Percentiles rank a stretch among this genome's conserved stretches.
phyloP scores from a whole-genome alignment of 2,888 invertebrate genomes.

The Epistrophe grossulariae region DNA sequence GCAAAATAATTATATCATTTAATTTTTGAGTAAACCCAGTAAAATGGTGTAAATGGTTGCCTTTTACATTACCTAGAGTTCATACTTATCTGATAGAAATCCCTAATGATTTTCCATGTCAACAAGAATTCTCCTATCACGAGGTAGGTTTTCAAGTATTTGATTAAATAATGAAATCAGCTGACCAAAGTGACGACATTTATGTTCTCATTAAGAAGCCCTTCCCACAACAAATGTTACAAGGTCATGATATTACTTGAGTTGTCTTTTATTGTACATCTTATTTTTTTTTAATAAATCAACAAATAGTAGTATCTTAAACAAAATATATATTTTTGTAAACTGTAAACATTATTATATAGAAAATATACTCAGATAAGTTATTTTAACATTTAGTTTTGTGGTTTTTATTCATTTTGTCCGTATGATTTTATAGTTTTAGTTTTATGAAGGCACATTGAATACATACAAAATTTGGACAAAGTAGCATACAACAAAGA shows the following conservation, averaged over 20 bases:
- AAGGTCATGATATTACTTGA: neutral
- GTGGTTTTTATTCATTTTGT: conserved; percentile 37
- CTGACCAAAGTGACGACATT: conserved; percentile 22
- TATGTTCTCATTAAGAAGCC: neutral
- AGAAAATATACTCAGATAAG: conserved; percentile 46
- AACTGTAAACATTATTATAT: conserved; percentile 66
- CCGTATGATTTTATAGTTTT: conserved; percentile 31
- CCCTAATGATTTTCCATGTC: neutral
- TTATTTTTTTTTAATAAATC: conserved; percentile 32
- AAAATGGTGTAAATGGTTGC: too few relatives aligned
- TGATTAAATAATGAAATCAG: conserved; percentile 4
- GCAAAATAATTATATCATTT: too few relatives aligned
- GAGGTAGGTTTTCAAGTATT: neutral
- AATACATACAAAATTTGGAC: conserved; percentile 45
- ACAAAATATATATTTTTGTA: conserved; percentile 70
- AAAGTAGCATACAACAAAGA: conserved; percentile 32
- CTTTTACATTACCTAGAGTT: too few relatives aligned
- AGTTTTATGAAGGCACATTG: conserved; percentile 55
- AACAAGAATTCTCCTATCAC: neutral
- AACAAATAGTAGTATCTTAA: conserved; percentile 52
- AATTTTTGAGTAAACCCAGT: too few relatives aligned
- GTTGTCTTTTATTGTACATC: neutral
- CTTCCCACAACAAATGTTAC: neutral
- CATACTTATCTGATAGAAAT: neutral
- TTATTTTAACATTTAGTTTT: conserved; percentile 38